Evolutionary conservation across 1,140 invertebrate genomes (phyloP).

Genomic region (Atopsyche davidsoni): DNA sequence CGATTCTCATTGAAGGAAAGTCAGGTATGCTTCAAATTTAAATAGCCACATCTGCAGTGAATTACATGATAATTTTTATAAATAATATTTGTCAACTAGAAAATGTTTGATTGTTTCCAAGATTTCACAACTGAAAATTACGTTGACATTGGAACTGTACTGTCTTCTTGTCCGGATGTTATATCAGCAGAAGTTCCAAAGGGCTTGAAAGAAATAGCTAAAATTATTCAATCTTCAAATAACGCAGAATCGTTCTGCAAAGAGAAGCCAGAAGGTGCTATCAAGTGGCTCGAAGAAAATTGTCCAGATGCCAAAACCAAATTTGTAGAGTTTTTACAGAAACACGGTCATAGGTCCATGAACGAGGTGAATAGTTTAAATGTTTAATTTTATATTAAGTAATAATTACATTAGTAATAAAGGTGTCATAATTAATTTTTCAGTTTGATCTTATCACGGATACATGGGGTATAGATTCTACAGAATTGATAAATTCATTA

Average conservation of each 20-base stretch:
- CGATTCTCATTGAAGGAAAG: slow-evolving; percentile 45
- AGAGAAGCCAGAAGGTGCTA: slow-evolving; percentile 46
- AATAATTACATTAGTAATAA: slow-evolving; percentile 3
- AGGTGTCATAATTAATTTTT: slow-evolving; percentile 20
- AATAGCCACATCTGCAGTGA: neutral
- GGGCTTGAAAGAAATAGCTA: slow-evolving; percentile 49
- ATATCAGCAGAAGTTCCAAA: slow-evolving; percentile 63
- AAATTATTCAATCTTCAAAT: slow-evolving; percentile 45
- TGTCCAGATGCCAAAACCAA: slow-evolving; percentile 45
- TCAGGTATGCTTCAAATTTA: slow-evolving; percentile 34
- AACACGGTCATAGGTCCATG: slow-evolving; percentile 67
- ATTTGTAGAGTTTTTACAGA: slow-evolving; percentile 57
- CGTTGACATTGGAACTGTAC: slow-evolving; percentile 54
- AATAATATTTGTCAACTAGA: neutral
- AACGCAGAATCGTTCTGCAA: slow-evolving; percentile 49
- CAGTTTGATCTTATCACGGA: slow-evolving; percentile 62
- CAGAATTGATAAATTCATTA: slow-evolving; percentile 55
- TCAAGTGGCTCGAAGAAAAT: slow-evolving; percentile 54
- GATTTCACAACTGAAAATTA: slow-evolving; percentile 55
- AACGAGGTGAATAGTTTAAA: slow-evolving; percentile 54
- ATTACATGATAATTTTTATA: neutral
- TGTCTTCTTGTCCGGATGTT: slow-evolving; percentile 60
- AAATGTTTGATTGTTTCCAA: slow-evolving; percentile 33
- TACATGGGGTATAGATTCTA: slow-evolving; percentile 61
- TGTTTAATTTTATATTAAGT: neutral